phyloP scores from a whole-genome alignment of 1,140 invertebrate species.

The Drosophila equinoxialis region DNA sequence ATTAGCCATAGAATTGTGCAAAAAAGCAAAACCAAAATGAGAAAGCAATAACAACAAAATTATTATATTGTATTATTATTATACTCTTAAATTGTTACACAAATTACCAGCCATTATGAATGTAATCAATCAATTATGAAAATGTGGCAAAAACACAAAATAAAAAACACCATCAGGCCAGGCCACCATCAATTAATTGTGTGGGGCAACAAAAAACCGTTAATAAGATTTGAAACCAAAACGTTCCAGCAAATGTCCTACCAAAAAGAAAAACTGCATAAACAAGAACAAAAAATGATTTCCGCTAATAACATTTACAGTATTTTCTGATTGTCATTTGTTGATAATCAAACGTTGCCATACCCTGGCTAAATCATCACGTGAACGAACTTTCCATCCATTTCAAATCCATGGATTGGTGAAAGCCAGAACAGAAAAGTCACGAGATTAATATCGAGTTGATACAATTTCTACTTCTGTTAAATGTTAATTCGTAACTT shows the following conservation, averaged over 20 bases:
- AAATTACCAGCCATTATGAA: slow-evolving; percentile 39
- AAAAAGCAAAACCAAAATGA: slow-evolving; percentile 33
- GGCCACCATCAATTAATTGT: slow-evolving; percentile 8
- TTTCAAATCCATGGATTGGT: no score
- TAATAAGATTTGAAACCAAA: slow-evolving; percentile 12
- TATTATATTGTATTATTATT: slow-evolving; percentile 18
- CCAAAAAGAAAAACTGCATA: background rate
- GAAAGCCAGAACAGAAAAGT: no score
- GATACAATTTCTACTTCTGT: no score
- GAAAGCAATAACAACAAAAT: slow-evolving; percentile 14
- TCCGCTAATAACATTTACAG: slow-evolving; percentile 2
- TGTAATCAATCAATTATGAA: slow-evolving; percentile 69
- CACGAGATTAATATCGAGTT: no score
- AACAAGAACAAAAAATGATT: background rate
- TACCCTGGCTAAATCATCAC: background rate
- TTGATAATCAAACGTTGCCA: background rate
- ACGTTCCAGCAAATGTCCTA: slow-evolving; percentile 5
- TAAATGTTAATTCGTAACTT: no score
- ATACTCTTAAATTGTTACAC: slow-evolving; percentile 33
- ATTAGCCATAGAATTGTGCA: slow-evolving; percentile 62
- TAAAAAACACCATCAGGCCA: slow-evolving; percentile 6
- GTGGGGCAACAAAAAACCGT: background rate
- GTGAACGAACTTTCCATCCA: no score
- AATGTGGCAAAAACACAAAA: slow-evolving; percentile 24
- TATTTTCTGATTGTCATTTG: background rate